phyloP scores from a whole-genome alignment of 2,888 invertebrate genomes.

The Heliconius hortense region DNA sequence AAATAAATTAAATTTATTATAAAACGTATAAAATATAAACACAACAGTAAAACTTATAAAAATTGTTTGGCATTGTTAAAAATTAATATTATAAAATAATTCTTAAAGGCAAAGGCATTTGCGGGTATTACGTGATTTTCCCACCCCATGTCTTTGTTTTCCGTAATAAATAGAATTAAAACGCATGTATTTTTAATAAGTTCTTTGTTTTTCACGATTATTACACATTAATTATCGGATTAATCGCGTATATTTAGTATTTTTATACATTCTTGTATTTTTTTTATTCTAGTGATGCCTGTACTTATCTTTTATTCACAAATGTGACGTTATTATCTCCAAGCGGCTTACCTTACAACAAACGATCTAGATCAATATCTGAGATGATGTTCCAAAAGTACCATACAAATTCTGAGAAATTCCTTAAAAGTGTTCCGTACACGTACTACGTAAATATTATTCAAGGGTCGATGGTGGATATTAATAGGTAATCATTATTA shows the following conservation, averaged over 20 bases:
- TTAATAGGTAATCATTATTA: constrained; percentile 73
- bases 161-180: not conserved
- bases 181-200: not conserved
- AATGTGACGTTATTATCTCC: constrained; percentile 87
- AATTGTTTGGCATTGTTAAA: too few relatives aligned
- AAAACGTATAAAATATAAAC: too few relatives aligned
- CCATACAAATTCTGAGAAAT: constrained; percentile 72
- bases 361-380: constrained; percentile 54
- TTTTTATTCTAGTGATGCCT: constrained; percentile 58
- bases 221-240: too few relatives aligned
- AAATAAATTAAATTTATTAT: too few relatives aligned
- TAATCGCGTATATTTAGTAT: too few relatives aligned
- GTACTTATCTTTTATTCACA: constrained; percentile 82
- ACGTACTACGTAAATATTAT: constrained; percentile 86
- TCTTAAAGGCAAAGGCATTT: too few relatives aligned
- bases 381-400: constrained; percentile 77
- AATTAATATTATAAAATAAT: too few relatives aligned
- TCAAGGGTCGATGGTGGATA: constrained; percentile 78
- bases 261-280: too few relatives aligned
- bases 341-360: constrained; percentile 75
- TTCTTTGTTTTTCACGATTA: too few relatives aligned
- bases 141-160: not conserved
- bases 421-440: constrained; percentile 81
- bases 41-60: too few relatives aligned
- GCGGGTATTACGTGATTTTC: too few relatives aligned